These are phyloP conservation scores for Taenaris catops DNA, from an alignment of 2,888 invertebrate genomes.

Conservation along the genomic window DNA sequence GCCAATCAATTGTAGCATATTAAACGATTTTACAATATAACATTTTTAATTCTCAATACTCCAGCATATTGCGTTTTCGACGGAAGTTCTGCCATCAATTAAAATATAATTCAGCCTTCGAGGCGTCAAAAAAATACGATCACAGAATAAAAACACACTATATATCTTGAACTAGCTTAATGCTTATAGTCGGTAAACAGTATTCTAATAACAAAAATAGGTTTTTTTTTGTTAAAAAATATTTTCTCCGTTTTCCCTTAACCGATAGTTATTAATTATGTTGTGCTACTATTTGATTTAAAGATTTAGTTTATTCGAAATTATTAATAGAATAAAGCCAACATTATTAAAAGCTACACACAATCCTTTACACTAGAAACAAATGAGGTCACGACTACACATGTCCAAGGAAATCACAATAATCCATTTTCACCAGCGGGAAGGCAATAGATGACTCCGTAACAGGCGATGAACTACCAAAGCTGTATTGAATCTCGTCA, in stretches of 20 bases:
- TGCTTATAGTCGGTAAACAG: slow-evolving; percentile 50
- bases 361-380: slow-evolving; percentile 5
- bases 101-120: slow-evolving; percentile 38
- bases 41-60: no score
- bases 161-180: slow-evolving; percentile 53
- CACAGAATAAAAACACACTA: slow-evolving; percentile 63
- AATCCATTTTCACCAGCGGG: background rate
- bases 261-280: slow-evolving; percentile 44
- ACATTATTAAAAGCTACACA: slow-evolving; percentile 8
- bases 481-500: background rate
- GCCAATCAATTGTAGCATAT: background rate
- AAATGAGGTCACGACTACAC: slow-evolving; percentile 9
- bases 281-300: slow-evolving; percentile 44
- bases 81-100: slow-evolving; percentile 19
- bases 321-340: slow-evolving; percentile 11
- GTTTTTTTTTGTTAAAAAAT: slow-evolving; percentile 62
- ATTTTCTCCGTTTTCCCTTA: slow-evolving; percentile 52
- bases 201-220: slow-evolving; percentile 68
- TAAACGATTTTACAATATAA: slow-evolving; percentile 7
- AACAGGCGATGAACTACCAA: slow-evolving; percentile 1
- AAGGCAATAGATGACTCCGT: background rate
- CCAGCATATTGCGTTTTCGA: slow-evolving; percentile 19
- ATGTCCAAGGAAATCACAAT: slow-evolving; percentile 3
- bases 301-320: slow-evolving; percentile 18
- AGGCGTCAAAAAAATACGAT: slow-evolving; percentile 56